These are phyloP conservation scores for Alosa sapidissima DNA, from an alignment of 2,797 vertebrate genomes.

Conservation along the genomic window DNA sequence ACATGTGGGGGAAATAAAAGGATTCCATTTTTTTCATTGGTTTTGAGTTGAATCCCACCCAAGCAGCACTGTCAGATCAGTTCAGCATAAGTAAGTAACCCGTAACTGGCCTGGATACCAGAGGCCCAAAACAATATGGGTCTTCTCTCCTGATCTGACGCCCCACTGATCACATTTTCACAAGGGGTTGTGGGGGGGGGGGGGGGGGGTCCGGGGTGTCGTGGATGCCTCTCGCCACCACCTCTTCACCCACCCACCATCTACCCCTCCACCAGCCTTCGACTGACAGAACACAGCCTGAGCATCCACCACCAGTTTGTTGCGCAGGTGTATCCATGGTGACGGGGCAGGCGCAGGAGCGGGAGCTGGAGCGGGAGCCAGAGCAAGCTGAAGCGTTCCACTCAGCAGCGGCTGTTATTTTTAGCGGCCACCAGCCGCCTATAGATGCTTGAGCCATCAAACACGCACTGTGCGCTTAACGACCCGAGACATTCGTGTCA, in stretches of 20 bases:
- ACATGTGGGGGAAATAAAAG: not conserved
- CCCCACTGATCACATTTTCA: not conserved
- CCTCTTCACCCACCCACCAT: not conserved
- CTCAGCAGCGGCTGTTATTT: not conserved
- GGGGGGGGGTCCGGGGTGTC: not conserved
- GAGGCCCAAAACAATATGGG: constrained; percentile 2
- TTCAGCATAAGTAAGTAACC: not conserved
- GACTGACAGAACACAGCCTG: not conserved
- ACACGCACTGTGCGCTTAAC: not conserved
- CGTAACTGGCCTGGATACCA: constrained; percentile 17
- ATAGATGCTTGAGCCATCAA: not conserved
- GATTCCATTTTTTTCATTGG: not conserved
- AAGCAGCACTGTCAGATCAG: not conserved
- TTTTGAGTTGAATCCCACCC: not conserved
- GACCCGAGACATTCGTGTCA: not conserved
- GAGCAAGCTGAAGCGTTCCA: not conserved
- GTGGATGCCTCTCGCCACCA: not conserved
- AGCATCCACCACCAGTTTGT: constrained; percentile 2
- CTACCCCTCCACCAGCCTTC: not conserved
- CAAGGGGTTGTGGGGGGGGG: not conserved
- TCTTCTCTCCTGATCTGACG: not conserved
- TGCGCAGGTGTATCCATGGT: constrained; percentile 16
- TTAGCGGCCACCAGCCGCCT: not conserved
- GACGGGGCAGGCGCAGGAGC: not conserved
- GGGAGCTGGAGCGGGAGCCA: not conserved